phyloP scores from a whole-genome alignment of 2,888 invertebrate genomes.

The Pristionchus exspectatus region DNA sequence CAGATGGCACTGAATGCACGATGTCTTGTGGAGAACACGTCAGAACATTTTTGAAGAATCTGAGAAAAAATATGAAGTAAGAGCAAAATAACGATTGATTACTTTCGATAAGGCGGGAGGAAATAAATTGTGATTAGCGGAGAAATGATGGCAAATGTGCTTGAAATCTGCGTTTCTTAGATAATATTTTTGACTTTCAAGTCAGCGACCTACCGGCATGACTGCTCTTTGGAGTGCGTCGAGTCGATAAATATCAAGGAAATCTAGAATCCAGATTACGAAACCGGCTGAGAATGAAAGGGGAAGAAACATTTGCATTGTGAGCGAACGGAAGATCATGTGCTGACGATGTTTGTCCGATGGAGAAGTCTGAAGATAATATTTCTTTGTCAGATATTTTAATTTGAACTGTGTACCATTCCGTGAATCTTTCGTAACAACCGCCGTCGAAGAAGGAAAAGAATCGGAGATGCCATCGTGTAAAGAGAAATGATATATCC shows the following conservation, averaged over 20 bases:
- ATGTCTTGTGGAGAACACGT: background rate
- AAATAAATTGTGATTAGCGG: background rate
- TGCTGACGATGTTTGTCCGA: background rate
- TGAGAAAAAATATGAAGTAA: background rate
- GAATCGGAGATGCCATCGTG: background rate
- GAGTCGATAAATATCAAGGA: background rate
- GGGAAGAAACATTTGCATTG: constrained; percentile 5
- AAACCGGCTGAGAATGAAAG: background rate
- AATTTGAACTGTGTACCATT: too few relatives aligned
- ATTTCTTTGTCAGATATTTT: background rate
- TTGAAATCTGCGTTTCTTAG: background rate
- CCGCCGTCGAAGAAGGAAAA: background rate
- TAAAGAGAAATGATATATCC: background rate
- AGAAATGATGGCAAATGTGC: background rate
- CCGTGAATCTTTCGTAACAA: background rate
- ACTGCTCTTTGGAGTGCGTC: background rate
- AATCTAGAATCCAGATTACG: background rate
- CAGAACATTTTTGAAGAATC: background rate
- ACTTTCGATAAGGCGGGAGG: background rate
- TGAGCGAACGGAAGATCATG: constrained; percentile 9
- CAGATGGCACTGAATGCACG: background rate
- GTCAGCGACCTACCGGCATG: background rate
- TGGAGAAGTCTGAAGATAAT: background rate
- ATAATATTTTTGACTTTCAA: background rate
- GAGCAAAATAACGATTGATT: background rate